Conservation (phyloP, 2,797 vertebrate species). For the Eulemur mongoz region DNA sequence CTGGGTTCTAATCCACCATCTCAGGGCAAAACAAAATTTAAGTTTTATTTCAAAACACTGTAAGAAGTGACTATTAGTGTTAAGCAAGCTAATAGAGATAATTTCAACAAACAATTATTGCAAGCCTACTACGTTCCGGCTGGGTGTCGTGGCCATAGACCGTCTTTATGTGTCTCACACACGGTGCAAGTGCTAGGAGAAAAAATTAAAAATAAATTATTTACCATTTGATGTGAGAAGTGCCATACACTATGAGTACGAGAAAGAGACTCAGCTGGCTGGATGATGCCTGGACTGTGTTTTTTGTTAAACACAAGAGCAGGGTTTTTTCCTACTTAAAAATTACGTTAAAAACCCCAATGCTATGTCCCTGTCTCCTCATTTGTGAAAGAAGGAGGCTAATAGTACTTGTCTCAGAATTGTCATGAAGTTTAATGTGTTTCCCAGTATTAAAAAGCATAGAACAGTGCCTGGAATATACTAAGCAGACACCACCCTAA, state of each 20-base stretch:
- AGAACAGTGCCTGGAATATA: background rate
- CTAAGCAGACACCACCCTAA: background rate
- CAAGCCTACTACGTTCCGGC: background rate
- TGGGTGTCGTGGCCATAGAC: background rate
- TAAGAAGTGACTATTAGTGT: background rate
- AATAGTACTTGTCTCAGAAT: background rate
- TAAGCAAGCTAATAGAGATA: background rate
- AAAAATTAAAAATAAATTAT: background rate
- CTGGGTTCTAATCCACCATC: background rate
- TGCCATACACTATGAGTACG: background rate
- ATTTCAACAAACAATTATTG: background rate
- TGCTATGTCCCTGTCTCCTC: background rate
- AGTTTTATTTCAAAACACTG: background rate
- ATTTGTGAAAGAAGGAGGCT: background rate
- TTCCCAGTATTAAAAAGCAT: background rate
- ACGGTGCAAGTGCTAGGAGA: background rate
- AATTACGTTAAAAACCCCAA: background rate
- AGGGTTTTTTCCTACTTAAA: background rate
- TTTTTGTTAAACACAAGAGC: background rate
- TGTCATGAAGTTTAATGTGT: background rate
- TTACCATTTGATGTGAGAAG: background rate
- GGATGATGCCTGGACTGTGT: background rate
- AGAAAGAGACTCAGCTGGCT: background rate
- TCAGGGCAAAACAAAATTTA: background rate
- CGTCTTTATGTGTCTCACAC: background rate